phyloP scores from a whole-genome alignment of 2,797 vertebrate genomes.

The Hippopotamyrus pictus region DNA sequence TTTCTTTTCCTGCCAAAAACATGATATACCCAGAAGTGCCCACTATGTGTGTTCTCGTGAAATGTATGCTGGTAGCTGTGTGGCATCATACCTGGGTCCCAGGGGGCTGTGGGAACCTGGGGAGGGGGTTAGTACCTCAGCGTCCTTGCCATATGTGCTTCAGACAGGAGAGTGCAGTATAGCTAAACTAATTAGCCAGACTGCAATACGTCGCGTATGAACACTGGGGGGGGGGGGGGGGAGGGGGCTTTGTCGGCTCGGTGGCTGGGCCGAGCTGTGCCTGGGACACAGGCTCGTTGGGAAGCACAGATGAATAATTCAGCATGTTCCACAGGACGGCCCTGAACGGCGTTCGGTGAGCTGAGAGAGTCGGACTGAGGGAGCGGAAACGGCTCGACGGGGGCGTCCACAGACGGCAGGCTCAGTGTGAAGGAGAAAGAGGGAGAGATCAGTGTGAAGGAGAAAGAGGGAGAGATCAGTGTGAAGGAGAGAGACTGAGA shows the following conservation, averaged over 20 bases:
- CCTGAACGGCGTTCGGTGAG: not conserved
- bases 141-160: not conserved
- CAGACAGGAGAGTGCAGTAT: not conserved
- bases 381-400: not conserved
- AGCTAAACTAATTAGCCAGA: not conserved
- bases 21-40: not conserved
- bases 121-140: not conserved
- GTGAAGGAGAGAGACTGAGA: slow-evolving; percentile 11
- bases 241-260: not conserved
- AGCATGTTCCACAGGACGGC: not conserved
- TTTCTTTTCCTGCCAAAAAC: not conserved
- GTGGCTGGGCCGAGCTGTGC: not conserved
- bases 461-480: not conserved
- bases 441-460: not conserved
- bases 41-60: not conserved
- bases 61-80: not conserved
- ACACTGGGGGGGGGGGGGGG: not conserved
- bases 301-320: slow-evolving; percentile 10
- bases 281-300: not conserved
- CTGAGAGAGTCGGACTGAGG: not conserved
- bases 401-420: not conserved
- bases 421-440: not conserved
- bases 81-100: not conserved
- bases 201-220: not conserved
- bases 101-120: not conserved